Percentiles rank a stretch among this genome's conserved stretches.
phyloP scores from a whole-genome alignment of 2,797 vertebrate species.

The Taenioides sp. region DNA sequence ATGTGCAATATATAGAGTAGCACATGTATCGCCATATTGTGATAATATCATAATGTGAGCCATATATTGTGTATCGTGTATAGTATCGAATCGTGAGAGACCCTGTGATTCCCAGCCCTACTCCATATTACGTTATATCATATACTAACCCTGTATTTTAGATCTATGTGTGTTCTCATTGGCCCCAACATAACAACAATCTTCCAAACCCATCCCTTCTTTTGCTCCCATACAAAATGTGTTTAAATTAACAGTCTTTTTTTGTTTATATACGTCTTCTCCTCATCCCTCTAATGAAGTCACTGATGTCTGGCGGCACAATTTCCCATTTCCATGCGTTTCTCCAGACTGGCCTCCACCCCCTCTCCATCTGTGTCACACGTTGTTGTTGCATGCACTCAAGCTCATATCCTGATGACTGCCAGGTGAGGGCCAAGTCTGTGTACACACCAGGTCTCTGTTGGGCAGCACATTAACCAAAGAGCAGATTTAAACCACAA shows the following conservation, averaged over 20 bases:
- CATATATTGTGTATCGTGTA: too few species aligned
- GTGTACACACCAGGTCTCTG: neutral
- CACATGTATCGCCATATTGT: too few species aligned
- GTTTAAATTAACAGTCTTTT: conserved; percentile 25
- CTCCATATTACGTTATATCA: too few species aligned
- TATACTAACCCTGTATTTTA: neutral
- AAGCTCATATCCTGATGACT: conserved; percentile 59
- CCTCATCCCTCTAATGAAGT: conserved; percentile 35
- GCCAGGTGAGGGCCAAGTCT: conserved; percentile 57
- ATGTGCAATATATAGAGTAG: too few species aligned
- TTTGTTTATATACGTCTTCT: conserved; percentile 28
- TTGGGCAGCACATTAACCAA: conserved; percentile 3
- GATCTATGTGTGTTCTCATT: conserved; percentile 12
- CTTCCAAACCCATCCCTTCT: neutral
- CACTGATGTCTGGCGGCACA: conserved; percentile 47
- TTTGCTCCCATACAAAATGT: neutral
- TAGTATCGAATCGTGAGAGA: too few species aligned
- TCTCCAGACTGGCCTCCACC: conserved; percentile 52
- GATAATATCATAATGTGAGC: too few species aligned
- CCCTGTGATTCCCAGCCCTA: too few species aligned
- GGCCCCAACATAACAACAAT: conserved; percentile 6
- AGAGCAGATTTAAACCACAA: too few species aligned
- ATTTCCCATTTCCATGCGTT: conserved; percentile 44
- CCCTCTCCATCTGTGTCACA: conserved; percentile 63
- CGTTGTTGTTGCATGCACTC: conserved; percentile 55